Base-by-base conservation (phyloP, 2,888 invertebrate species). In the Atrina japonica region DNA sequence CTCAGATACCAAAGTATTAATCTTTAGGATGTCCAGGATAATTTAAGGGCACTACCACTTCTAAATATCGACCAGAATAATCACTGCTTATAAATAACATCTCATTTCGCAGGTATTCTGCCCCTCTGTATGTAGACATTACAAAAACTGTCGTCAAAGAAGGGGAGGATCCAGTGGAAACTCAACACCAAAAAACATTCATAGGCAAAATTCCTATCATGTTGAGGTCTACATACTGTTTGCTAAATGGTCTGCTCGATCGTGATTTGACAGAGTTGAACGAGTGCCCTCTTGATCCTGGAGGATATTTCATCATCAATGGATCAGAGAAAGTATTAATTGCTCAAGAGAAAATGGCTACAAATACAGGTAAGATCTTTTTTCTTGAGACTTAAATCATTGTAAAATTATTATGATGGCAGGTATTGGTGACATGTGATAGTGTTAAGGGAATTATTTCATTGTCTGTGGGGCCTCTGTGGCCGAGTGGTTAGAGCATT, bases 271-370 rank as follows among this genome's bases (percentile, higher is more conserved):
- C 98, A 56, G 99, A 99, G 92, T 94, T 99, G 84, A 99, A 99
- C 90, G 99, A 99, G 91, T 99, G 99, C 85, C 99, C 99, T 0
- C 92, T 99, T 55, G 99, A 99, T 93, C 99, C 99, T 50, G 99
- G 99, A 80, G 99, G 99, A 72, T 99, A 99, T 91, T 99, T 99
- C 87, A 97, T 99, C 81, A 99, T 99, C 77, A 99, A 99, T 90
- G 99, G 99, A 1, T 99, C 99, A 7, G 99, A 99, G 92, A 98
- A 98, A 91, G 94, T 99, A 2, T 92, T 99, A 40, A 99, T 99
- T 90, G 99, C 99, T 0, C 99, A 99, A 91, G 99, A 99, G 90
- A 99, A 99, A 92, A 99, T 99, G 99, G 99, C 99, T 6, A 99
- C 99, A 7, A 99, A 99, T 90, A 99, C 99, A 53, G 90, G 90